phyloP scores from a whole-genome alignment of 2,888 invertebrate species.

The Atethmia centrago region DNA sequence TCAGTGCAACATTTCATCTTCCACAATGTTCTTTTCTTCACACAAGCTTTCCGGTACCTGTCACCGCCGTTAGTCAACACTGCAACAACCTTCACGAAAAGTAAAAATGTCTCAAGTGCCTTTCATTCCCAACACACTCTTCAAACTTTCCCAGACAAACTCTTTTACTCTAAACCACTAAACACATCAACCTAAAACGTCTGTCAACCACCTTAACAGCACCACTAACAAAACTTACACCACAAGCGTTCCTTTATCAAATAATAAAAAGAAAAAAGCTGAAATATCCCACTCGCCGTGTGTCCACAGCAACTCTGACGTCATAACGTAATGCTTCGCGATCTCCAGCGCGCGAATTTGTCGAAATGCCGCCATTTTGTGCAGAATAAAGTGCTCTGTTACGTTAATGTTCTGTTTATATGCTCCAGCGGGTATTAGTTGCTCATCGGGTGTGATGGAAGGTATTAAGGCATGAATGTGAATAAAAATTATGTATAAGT shows the following conservation, averaged over 20 bases:
- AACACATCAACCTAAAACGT: conserved; percentile 2
- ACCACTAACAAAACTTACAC: conserved; percentile 11
- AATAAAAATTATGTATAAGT: conserved; percentile 14
- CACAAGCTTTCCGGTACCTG: background rate
- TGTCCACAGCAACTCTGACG: conserved; percentile 57
- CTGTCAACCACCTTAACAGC: conserved; percentile 7
- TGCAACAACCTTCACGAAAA: background rate
- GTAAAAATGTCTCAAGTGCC: background rate
- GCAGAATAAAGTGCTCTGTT: conserved; percentile 58
- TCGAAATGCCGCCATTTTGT: conserved; percentile 66
- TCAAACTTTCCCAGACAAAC: background rate
- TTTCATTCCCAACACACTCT: background rate
- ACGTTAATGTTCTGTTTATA: conserved; percentile 52
- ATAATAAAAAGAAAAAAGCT: conserved; percentile 7
- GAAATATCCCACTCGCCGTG: conserved; percentile 35
- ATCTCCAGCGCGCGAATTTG: conserved; percentile 64
- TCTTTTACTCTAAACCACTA: background rate
- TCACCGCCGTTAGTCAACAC: background rate
- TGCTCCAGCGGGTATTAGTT: conserved; percentile 44
- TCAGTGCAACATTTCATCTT: no score
- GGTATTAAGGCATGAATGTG: conserved; percentile 11
- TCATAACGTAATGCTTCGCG: conserved; percentile 63
- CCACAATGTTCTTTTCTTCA: no score
- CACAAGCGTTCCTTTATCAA: conserved; percentile 28
- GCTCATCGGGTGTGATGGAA: conserved; percentile 41